Evolutionary conservation across 2,113 vertebrate genomes (phyloP), one percentile per base, ranked within the genome.

Genomic region (Dasyornis broadbenti): DNA sequence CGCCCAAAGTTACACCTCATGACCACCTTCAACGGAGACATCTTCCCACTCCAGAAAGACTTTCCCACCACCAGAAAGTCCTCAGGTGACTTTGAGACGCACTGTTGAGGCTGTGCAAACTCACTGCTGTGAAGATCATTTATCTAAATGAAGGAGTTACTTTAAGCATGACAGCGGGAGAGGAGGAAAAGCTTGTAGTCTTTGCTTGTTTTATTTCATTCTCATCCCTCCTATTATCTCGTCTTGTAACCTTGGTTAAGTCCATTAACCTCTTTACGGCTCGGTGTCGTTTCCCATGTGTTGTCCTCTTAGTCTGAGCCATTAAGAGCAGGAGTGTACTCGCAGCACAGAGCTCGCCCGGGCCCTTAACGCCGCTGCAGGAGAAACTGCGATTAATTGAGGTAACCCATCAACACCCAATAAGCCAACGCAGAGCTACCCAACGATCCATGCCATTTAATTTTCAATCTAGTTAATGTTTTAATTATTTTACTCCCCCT

Each of bases 401-500:
- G 84, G 93, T 72, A 91, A 95, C 87, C 92, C 52, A 81, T 87
- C 93, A 94, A 78, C 93, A 90, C 85, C 68, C 92, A 96, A 81
- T 93, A 88, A 95, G 72, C 60, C 90, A 83, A 44, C 4, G 0
- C 88, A 86, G 44, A 90, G 82, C 71, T 94, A 86, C 68, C 44
- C 85, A 92, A 37, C 61, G 13, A 96, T 92, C 90, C 93, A 6
- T 94, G 79, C 85, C 40, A 40, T 94, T 95, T 97, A 77, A 96
- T 95, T 94, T 92, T 94, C 94, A 81, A 75, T 86, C 86, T 81
- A 81, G 87, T 90, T 96, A 96, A 88, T 93, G 86, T 66, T 95
- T 91, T 96, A 95, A 96, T 96, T 95, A 82, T 69, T 95, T 89
- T 52, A 82, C 92, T 95, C 93, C 87, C 54, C 59, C 45, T 90